Percentiles rank a stretch among this genome's conserved stretches.
Evolutionary conservation across 2,113 vertebrate genomes (phyloP).

Genomic region (Fulmarus glacialis): DNA sequence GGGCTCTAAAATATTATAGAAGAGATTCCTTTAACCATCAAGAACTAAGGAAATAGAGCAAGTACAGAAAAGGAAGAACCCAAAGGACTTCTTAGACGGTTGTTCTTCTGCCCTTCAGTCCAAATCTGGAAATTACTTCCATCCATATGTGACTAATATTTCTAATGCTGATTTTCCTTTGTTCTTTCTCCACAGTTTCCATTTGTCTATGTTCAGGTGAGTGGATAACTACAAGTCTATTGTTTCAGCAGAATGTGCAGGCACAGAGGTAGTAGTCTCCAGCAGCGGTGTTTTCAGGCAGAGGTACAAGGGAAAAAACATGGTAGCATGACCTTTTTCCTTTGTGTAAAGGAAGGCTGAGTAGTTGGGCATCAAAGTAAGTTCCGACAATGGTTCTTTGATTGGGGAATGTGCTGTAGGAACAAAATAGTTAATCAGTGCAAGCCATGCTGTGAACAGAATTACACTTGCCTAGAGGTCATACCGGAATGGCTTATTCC

Average conservation of each 20-base stretch:
- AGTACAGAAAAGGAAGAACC: not conserved
- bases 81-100: not conserved
- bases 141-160: not conserved
- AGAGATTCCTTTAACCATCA: not conserved
- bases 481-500: not conserved
- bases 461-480: not conserved
- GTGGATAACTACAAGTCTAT: not conserved
- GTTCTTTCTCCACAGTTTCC: conserved; percentile 45
- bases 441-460: not conserved
- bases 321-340: accelerated
- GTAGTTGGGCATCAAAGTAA: not conserved
- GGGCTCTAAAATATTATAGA: not conserved
- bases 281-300: not conserved
- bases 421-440: not conserved
- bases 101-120: not conserved
- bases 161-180: not conserved
- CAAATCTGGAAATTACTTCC: not conserved
- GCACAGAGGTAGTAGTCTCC: not conserved
- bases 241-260: not conserved
- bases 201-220: conserved; percentile 33
- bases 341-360: not conserved
- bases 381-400: not conserved
- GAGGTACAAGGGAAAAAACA: not conserved
- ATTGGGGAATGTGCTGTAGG: not conserved
- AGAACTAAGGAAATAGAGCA: not conserved